These are phyloP conservation scores for Struthio camelus DNA, from an alignment of 2,113 vertebrate genomes.

Conservation along the genomic window DNA sequence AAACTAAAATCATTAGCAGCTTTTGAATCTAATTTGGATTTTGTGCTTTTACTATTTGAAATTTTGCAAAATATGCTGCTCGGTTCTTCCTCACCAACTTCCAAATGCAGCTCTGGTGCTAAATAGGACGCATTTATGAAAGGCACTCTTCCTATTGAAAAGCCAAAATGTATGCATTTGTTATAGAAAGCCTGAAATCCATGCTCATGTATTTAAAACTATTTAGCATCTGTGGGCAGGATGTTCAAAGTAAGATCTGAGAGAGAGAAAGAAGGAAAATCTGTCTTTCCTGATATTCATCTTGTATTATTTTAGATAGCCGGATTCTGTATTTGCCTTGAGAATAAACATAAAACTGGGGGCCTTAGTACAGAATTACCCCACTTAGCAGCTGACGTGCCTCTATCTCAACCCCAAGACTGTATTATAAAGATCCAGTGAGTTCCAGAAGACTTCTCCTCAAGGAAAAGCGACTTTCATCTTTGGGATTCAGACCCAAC, in stretches of 20 bases:
- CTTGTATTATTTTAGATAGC: background rate
- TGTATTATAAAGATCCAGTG: background rate
- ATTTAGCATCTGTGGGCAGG: background rate
- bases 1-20: background rate
- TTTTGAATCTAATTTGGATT: background rate
- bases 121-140: background rate
- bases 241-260: background rate
- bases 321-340: background rate
- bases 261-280: background rate
- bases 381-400: background rate
- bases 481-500: background rate
- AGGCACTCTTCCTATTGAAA: background rate
- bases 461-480: background rate
- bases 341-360: background rate
- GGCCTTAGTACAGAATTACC: background rate
- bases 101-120: background rate
- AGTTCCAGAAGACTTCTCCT: background rate
- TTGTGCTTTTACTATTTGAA: background rate
- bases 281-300: background rate
- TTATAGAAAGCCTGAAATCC: background rate
- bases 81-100: background rate
- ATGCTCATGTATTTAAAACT: background rate
- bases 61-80: background rate
- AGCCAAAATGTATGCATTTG: rapidly evolving
- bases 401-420: background rate